Evolutionary conservation across 2,113 vertebrate species (phyloP).

Genomic region (Apodemus speciosus): DNA sequence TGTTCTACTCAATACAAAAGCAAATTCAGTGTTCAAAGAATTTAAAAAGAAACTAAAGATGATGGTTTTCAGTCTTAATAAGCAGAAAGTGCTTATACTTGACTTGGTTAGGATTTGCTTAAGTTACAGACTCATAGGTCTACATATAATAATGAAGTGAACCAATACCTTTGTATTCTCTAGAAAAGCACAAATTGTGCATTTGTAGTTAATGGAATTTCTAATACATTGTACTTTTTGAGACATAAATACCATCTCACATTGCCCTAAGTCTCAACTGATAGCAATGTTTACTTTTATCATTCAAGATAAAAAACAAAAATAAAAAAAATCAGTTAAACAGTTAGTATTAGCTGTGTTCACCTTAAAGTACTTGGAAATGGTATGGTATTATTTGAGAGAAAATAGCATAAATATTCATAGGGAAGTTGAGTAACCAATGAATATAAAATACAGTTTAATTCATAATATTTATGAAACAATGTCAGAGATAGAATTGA

Average conservation of each 20-base stretch:
- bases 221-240: not conserved
- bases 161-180: not conserved
- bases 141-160: slow-evolving; percentile 48
- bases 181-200: not conserved
- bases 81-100: not conserved
- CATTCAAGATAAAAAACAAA: not conserved
- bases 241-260: slow-evolving; percentile 5
- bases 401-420: slow-evolving; percentile 5
- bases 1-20: slow-evolving; percentile 35
- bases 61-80: slow-evolving; percentile 30
- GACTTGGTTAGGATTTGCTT: slow-evolving; percentile 50
- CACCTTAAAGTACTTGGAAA: slow-evolving; percentile 48
- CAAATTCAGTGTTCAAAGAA: slow-evolving; percentile 20
- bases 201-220: slow-evolving; percentile 17
- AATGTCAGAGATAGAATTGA: slow-evolving; percentile 17
- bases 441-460: slow-evolving; percentile 44
- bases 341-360: not conserved
- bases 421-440: slow-evolving; percentile 2
- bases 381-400: slow-evolving; percentile 29
- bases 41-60: slow-evolving; percentile 5
- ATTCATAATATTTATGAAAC: slow-evolving; percentile 58
- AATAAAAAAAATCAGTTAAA: not conserved
- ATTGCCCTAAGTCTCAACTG: not conserved
- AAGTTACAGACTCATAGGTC: not conserved
- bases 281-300: not conserved